phyloP scores from a whole-genome alignment of 2,888 invertebrate genomes.

The Chorisops tibialis region DNA sequence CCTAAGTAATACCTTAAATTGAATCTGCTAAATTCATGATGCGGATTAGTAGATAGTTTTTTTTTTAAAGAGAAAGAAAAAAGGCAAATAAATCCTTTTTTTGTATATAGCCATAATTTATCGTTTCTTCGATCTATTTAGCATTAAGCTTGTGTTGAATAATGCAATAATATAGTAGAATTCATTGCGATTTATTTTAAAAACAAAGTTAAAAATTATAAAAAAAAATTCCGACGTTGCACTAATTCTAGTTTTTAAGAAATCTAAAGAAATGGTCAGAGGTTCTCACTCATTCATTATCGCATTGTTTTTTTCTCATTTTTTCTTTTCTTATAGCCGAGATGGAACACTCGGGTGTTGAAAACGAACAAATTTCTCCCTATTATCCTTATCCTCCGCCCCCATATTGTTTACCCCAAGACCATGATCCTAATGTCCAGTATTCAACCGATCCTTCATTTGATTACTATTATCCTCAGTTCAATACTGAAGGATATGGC shows the following conservation, averaged over 20 bases:
- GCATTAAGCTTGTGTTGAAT: constrained; percentile 41
- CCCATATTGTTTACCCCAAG: neutral
- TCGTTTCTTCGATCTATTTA: constrained; percentile 34
- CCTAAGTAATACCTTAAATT: neutral
- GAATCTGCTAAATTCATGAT: neutral
- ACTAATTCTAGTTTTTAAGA: no score
- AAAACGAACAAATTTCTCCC: constrained; percentile 44
- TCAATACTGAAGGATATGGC: neutral
- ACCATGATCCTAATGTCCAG: constrained; percentile 3
- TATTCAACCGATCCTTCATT: constrained; percentile 21
- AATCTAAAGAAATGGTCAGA: no score
- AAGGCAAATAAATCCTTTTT: neutral
- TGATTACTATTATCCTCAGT: constrained; percentile 24
- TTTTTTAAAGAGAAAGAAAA: neutral
- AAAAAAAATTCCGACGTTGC: no score
- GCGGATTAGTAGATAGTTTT: neutral
- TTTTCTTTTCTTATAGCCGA: constrained; percentile 44
- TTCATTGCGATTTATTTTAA: no score
- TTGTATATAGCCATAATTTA: neutral
- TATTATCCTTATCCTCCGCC: constrained; percentile 29
- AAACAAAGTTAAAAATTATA: no score
- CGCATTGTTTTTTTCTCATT: constrained; percentile 11
- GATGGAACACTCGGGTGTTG: constrained; percentile 50
- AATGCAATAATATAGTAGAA: constrained; percentile 9
- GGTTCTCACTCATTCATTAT: no score